Percentiles rank a stretch among this genome's conserved stretches.
These are phyloP conservation scores for Loripinus fragilis DNA, from an alignment of 2,888 invertebrate species.

Conservation along the genomic window DNA sequence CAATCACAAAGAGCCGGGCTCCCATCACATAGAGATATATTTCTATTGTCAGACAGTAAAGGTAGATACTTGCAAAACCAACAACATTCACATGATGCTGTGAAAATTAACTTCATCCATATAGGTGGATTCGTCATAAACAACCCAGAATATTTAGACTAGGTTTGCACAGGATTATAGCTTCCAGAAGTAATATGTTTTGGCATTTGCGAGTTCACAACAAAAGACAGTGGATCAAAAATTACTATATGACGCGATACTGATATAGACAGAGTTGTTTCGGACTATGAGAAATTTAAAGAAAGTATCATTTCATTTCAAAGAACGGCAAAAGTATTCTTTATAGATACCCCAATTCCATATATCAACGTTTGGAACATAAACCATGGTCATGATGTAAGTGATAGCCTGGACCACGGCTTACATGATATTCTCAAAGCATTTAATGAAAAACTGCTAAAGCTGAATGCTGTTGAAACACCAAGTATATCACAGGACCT, in stretches of 20 bases:
- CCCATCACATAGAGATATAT: not conserved
- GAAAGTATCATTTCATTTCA: not conserved
- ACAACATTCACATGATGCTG: not conserved
- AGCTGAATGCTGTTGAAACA: not conserved
- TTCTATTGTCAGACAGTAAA: conserved; percentile 3
- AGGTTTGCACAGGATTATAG: not conserved
- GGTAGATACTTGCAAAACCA: not conserved
- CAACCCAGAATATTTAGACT: not conserved
- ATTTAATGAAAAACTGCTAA: not conserved
- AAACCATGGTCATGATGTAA: not conserved
- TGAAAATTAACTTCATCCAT: not conserved
- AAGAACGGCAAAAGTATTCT: not conserved
- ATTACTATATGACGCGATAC: not conserved
- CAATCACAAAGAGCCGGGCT: not conserved
- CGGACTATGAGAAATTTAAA: not conserved
- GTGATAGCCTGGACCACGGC: not conserved
- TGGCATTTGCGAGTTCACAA: not conserved
- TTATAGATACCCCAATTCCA: not conserved
- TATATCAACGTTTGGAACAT: not conserved
- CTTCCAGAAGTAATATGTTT: not conserved
- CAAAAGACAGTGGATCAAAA: not conserved
- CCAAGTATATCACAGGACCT: too few species aligned
- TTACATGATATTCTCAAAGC: not conserved
- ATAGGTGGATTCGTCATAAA: not conserved
- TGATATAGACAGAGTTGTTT: not conserved